phyloP scores from a whole-genome alignment of 2,797 vertebrate species.

The Mus spretus region DNA sequence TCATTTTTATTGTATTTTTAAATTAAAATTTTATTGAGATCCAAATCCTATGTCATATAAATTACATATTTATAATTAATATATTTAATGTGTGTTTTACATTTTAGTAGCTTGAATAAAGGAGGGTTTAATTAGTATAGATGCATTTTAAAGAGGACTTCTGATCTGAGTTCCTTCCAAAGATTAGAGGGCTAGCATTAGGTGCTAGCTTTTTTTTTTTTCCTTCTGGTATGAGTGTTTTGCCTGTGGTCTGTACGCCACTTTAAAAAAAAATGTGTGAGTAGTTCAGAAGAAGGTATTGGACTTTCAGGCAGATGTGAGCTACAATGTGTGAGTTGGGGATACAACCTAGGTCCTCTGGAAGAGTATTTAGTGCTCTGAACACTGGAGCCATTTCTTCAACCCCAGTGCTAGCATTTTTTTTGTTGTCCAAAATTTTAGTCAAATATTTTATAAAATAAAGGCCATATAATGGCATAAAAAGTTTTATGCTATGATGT shows the following conservation, averaged over 20 bases:
- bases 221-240: neutral
- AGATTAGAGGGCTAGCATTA: constrained; percentile 55
- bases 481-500: constrained; percentile 42
- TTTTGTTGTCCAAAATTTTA: constrained; percentile 64
- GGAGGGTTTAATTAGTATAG: constrained; percentile 45
- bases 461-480: constrained; percentile 17
- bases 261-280: neutral
- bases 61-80: neutral
- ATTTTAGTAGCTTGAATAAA: constrained; percentile 69
- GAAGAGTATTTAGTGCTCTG: neutral
- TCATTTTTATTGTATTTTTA: constrained; percentile 54
- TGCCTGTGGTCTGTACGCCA: neutral
- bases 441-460: constrained; percentile 51
- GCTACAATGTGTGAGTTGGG: neutral
- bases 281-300: neutral
- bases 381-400: neutral
- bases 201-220: neutral
- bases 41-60: constrained; percentile 48
- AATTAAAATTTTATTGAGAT: constrained; percentile 58
- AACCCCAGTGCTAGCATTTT: neutral
- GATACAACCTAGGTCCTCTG: neutral
- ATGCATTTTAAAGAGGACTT: constrained; percentile 58
- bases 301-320: neutral
- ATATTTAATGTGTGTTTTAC: constrained; percentile 31
- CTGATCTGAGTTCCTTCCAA: constrained; percentile 66